phyloP scores from a whole-genome alignment of 2,797 vertebrate species.

The Alcedo atthis region DNA sequence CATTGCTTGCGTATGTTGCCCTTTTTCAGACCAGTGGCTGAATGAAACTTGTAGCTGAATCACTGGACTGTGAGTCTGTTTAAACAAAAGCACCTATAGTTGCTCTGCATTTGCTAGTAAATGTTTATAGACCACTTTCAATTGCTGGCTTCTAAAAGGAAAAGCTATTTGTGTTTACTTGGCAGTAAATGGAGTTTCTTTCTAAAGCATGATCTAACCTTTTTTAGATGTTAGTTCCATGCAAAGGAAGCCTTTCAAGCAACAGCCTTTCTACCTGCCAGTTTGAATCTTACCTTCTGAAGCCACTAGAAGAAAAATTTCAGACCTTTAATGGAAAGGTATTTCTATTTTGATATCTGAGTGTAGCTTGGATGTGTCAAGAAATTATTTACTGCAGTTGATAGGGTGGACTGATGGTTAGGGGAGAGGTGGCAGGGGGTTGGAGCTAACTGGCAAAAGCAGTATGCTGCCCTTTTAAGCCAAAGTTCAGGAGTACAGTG shows the following conservation, averaged over 20 bases:
- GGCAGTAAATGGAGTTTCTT: background rate
- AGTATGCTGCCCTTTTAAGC: background rate
- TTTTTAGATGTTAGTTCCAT: constrained; percentile 90
- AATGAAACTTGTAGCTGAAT: background rate
- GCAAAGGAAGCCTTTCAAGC: constrained; percentile 86
- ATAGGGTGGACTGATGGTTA: background rate
- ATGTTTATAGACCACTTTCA: background rate
- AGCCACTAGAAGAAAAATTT: constrained; percentile 84
- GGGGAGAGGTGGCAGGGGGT: background rate
- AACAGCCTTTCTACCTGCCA: constrained; percentile 78
- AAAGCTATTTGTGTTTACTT: background rate
- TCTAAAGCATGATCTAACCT: background rate
- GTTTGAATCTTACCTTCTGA: constrained; percentile 92
- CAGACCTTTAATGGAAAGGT: constrained; percentile 92
- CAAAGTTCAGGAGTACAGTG: background rate
- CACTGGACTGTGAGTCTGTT: background rate
- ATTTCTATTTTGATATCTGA: background rate
- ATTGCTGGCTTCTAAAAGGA: background rate
- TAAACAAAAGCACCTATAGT: background rate
- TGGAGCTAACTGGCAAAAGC: background rate
- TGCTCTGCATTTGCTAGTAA: background rate
- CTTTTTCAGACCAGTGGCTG: background rate
- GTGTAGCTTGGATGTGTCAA: background rate
- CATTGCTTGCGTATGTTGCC: background rate
- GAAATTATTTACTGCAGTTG: background rate